These are phyloP conservation scores for Ctenosaura bakeri DNA, from an alignment of 2,797 vertebrate genomes.

Conservation along the genomic window DNA sequence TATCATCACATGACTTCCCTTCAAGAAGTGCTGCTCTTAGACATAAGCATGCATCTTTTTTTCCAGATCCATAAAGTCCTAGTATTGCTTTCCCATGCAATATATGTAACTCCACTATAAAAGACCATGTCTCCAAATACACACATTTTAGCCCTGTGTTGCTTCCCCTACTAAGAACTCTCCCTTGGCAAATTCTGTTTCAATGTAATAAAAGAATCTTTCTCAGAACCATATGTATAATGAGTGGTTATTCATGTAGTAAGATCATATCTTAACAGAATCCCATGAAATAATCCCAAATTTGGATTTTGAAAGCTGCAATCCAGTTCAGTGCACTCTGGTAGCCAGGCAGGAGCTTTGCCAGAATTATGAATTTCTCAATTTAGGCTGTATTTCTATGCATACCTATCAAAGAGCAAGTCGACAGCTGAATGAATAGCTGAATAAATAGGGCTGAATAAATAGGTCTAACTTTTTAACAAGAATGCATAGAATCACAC, in stretches of 20 bases:
- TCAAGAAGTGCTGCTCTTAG: not conserved
- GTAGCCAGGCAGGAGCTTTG: not conserved
- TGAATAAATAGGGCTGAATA: not conserved
- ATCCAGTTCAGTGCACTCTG: not conserved
- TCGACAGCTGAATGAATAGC: too few species aligned
- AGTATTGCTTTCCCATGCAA: not conserved
- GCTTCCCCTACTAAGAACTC: not conserved
- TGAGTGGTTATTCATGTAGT: not conserved
- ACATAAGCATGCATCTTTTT: not conserved
- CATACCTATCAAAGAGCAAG: not conserved
- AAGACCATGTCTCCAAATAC: not conserved
- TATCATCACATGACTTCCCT: not conserved
- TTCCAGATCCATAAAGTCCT: not conserved
- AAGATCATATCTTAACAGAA: not conserved
- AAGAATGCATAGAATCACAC: not conserved
- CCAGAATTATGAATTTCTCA: not conserved
- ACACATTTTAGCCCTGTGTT: not conserved
- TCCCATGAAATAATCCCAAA: not conserved
- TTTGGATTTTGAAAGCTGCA: not conserved
- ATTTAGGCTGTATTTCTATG: not conserved
- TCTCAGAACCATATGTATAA: constrained; percentile 23
- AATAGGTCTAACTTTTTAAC: not conserved
- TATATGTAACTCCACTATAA: not conserved
- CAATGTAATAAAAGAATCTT: constrained; percentile 7
- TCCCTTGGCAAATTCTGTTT: not conserved